phyloP scores from a whole-genome alignment of 2,888 invertebrate genomes.

The Ariolimax columbianus region DNA sequence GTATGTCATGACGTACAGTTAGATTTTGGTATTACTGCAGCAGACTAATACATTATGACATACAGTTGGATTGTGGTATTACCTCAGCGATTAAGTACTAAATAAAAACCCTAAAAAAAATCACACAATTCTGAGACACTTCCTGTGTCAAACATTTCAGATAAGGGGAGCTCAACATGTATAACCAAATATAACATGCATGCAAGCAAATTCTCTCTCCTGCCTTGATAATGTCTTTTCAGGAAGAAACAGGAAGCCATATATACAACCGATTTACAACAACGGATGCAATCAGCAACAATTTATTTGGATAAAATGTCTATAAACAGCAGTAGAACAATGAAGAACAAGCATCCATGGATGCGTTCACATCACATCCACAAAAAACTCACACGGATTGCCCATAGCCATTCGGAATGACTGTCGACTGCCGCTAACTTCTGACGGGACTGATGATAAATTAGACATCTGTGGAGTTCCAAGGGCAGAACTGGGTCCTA shows the following conservation, averaged over 20 bases:
- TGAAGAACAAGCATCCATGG: background rate
- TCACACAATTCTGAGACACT: no score
- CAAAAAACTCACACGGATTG: slow-evolving; percentile 86
- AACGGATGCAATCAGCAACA: background rate
- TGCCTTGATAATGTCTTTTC: background rate
- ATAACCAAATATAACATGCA: background rate
- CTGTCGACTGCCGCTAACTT: slow-evolving; percentile 87
- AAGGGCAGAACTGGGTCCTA: slow-evolving; percentile 51
- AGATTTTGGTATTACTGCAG: no score
- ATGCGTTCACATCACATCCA: slow-evolving; percentile 74
- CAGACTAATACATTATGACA: no score
- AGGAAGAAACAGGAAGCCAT: background rate
- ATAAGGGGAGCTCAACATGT: no score
- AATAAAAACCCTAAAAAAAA: no score
- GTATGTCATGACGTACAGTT: no score
- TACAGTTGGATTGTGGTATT: no score
- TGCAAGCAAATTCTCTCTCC: background rate
- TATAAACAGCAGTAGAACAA: slow-evolving; percentile 17
- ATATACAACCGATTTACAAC: slow-evolving; percentile 5
- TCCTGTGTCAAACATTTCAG: no score
- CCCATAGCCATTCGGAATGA: slow-evolving; percentile 89
- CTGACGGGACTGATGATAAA: slow-evolving; percentile 79
- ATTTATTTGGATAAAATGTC: background rate
- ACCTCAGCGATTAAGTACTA: no score
- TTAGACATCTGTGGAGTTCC: slow-evolving; percentile 52